Percentiles rank a stretch among this genome's conserved stretches.
These are phyloP conservation scores for Oceanites oceanicus DNA, from an alignment of 2,113 vertebrate species.

Conservation along the genomic window DNA sequence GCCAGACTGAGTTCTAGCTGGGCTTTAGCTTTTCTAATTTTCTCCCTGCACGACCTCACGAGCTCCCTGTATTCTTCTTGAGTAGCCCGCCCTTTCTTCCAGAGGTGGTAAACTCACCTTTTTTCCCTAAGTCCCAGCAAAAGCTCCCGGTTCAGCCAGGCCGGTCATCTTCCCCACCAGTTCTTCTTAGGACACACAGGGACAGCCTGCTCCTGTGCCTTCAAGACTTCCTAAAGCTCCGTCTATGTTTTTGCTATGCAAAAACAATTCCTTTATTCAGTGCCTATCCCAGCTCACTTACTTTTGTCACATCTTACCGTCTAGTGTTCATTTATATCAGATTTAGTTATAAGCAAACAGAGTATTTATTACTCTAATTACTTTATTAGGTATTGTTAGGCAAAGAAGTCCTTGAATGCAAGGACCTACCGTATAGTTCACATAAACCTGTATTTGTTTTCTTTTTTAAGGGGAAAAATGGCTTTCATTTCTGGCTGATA, in stretches of 20 bases:
- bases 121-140: too few species aligned
- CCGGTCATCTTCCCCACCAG: too few species aligned
- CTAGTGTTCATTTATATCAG: not conserved
- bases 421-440: not conserved
- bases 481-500: slow-evolving; percentile 26
- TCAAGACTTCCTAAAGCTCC: too few species aligned
- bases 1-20: too few species aligned
- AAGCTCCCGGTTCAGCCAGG: too few species aligned
- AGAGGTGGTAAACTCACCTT: too few species aligned
- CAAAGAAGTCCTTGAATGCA: not conserved
- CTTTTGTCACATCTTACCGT: not conserved
- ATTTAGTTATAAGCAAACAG: not conserved
- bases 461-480: not conserved
- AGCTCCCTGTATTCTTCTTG: too few species aligned
- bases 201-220: too few species aligned
- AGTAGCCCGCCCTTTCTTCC: too few species aligned
- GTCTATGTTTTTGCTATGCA: not conserved
- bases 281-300: not conserved
- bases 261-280: not conserved
- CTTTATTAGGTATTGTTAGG: not conserved
- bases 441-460: not conserved
- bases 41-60: too few species aligned
- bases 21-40: too few species aligned
- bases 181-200: too few species aligned
- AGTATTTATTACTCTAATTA: slow-evolving; percentile 1